Evolutionary conservation across 2,113 vertebrate species (phyloP).

Genomic region (Microtus ochrogaster): DNA sequence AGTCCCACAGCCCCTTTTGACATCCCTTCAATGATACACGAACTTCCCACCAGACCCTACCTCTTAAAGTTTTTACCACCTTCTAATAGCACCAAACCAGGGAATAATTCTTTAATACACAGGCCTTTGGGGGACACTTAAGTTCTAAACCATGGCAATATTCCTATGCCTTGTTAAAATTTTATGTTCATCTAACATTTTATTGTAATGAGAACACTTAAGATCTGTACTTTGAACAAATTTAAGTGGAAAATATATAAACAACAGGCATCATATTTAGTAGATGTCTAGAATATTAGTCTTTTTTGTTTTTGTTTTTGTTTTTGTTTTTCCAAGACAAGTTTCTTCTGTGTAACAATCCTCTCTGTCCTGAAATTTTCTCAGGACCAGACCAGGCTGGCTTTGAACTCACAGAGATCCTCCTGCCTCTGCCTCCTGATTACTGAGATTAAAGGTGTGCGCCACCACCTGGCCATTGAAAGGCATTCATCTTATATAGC

Average conservation of each 20-base stretch:
- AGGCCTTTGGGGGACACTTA: not conserved
- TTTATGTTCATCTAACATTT: constrained; percentile 11
- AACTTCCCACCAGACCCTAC: not conserved
- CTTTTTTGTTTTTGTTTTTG: not conserved
- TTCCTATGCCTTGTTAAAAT: constrained; percentile 26
- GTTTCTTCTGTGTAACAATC: not conserved
- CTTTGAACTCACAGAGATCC: not conserved
- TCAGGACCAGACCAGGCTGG: not conserved
- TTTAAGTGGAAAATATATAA: not conserved
- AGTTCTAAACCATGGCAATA: not conserved
- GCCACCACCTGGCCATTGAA: not conserved
- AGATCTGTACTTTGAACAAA: not conserved
- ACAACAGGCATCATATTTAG: not conserved
- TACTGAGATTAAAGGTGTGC: not conserved
- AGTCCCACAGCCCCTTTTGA: not conserved
- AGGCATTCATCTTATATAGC: not conserved
- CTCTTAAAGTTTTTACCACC: constrained; percentile 23
- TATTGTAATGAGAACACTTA: not conserved
- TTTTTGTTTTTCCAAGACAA: not conserved
- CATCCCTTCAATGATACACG: not conserved
- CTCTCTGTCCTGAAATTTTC: not conserved
- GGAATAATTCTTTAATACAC: not conserved
- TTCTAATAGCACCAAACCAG: not conserved
- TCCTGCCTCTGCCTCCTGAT: not conserved
- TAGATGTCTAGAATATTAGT: not conserved